Evolutionary conservation across 2,113 vertebrate genomes (phyloP).

Genomic region (Dermatemys mawii): DNA sequence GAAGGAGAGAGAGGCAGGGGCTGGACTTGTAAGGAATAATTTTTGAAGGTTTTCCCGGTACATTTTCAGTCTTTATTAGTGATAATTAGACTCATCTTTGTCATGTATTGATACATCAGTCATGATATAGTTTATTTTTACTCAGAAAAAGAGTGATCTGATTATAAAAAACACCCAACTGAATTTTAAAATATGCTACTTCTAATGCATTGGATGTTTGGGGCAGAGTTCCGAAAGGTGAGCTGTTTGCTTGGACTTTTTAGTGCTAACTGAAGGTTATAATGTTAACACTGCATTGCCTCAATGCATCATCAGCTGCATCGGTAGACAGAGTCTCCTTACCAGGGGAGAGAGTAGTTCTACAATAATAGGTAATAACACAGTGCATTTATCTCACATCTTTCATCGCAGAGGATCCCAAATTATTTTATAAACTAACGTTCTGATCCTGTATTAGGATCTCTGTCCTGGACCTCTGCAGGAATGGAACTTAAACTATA

Average conservation of each 20-base stretch:
- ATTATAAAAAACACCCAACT: background rate
- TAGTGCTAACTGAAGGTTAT: background rate
- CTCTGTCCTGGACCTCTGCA: background rate
- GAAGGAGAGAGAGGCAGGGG: background rate
- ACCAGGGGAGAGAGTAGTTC: background rate
- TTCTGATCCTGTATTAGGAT: background rate
- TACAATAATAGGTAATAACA: background rate
- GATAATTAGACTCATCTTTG: background rate
- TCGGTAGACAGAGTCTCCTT: background rate
- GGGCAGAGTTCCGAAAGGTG: background rate
- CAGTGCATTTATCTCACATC: background rate
- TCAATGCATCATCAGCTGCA: background rate
- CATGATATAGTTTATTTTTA: slow-evolving; percentile 17
- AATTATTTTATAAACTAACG: background rate
- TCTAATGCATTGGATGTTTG: background rate
- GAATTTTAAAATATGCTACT: background rate
- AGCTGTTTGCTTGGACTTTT: background rate
- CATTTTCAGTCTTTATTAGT: background rate
- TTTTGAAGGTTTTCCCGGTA: background rate
- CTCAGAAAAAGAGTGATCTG: background rate
- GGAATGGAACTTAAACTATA: background rate
- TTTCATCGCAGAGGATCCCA: background rate
- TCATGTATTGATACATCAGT: background rate
- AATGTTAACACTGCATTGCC: background rate
- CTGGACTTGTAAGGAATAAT: background rate